phyloP scores from a whole-genome alignment of 2,888 invertebrate species.

The Teleiodes luculella region DNA sequence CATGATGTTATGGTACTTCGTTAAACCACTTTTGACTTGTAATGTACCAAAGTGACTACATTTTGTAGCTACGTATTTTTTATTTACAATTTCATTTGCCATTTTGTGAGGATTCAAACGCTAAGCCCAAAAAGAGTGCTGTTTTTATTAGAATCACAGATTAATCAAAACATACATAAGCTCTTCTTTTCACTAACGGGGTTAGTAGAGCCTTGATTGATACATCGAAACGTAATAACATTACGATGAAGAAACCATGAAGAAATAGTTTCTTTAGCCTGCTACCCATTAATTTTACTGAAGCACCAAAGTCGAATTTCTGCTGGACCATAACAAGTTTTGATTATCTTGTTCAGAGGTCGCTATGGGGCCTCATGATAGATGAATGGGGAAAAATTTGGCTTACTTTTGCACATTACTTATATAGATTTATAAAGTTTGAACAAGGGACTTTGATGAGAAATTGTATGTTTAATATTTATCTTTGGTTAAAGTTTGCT shows the following conservation, averaged over 20 bases:
- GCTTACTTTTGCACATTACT: background rate
- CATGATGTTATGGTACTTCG: background rate
- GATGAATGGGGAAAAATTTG: background rate
- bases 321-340: background rate
- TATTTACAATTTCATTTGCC: too few species aligned
- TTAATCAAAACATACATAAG: too few species aligned
- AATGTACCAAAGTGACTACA: too few species aligned
- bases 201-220: too few species aligned
- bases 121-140: too few species aligned
- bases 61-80: background rate
- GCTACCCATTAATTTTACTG: background rate
- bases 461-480: background rate
- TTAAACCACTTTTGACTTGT: background rate
- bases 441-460: background rate
- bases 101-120: too few species aligned
- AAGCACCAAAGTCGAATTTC: background rate
- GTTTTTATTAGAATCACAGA: too few species aligned
- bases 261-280: background rate
- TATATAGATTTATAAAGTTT: slow-evolving; percentile 1
- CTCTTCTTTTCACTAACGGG: too few species aligned
- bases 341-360: background rate
- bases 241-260: too few species aligned
- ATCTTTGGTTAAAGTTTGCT: background rate
- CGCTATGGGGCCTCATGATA: background rate
- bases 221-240: too few species aligned